Base-by-base conservation (phyloP, 2,888 invertebrate genomes). In the Caenorhabditis plicata region DNA sequence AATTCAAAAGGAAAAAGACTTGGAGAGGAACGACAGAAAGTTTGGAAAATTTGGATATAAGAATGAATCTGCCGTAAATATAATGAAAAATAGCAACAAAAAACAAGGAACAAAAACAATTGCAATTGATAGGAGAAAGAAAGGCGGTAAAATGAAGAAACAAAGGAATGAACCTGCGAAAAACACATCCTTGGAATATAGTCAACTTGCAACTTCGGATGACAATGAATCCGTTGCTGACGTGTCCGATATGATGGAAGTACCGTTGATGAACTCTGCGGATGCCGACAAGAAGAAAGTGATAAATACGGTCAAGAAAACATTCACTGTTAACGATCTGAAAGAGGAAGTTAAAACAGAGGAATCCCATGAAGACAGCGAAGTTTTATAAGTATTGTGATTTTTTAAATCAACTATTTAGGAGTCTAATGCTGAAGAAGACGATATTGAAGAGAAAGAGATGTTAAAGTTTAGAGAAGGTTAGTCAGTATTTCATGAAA, bases 271-370 rank as follows among this genome's bases (percentile, higher is more conserved):
- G 8, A 19, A 23, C 68, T 17, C 26, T 66, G 70, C 64, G 25
- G 56, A 71, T 32, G 41, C 67, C 8, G 42, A 54, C 20, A 32
- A 70, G 33, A 65, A 69, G 4, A 40, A 71, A 35, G 54, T 11
- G 13, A 11, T 29, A 29, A 9, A 13, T 15, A 19, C 68, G 17
- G 26, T 68, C n/a, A n/a, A n/a, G n/a, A n/a, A n/a, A n/a, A n/a
- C n/a, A n/a, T n/a, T n/a, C n/a, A n/a, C n/a, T n/a, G n/a, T n/a
- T n/a, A n/a, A n/a, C n/a, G n/a, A n/a, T n/a, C n/a, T n/a, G n/a
- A n/a, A n/a, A n/a, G n/a, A n/a, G n/a, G n/a, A n/a, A n/a, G n/a
- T n/a, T n/a, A n/a, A n/a, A n/a, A n/a, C n/a, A n/a, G n/a, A n/a
- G n/a, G n/a, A n/a, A n/a, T n/a, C n/a, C n/a, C n/a, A n/a, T n/a